Evolutionary conservation across 64 coral and sea anemone genomes (phyloP), one percentile per base, ranked within the genome.

Genomic region (Dendronephthya gigantea): DNA sequence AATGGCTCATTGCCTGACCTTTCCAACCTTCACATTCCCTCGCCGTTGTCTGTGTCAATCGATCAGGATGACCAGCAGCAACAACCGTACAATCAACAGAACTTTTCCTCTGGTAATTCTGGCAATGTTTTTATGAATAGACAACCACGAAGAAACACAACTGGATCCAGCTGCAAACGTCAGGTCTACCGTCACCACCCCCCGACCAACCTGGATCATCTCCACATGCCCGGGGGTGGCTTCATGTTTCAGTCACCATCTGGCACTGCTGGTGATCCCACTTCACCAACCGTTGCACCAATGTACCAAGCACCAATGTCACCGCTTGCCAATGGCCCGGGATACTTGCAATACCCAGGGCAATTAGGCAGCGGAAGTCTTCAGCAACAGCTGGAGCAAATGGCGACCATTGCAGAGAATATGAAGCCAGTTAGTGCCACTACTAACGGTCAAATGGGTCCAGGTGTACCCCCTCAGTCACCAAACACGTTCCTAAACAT

Each of bases 11-110:
- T 93, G 43, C 91, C 91, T 40, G 91, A 93, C 38, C 51, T 93
- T 17, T 86, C 91, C 36, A 93, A 90, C 40, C 91, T 93, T 31
- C 88, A 93, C 50, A 93, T 93, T 51, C 91, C 91, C 10, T 93
- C 91, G 27, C 91, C 91, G 27, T 50, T 93, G 35, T 75, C 52
- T 48, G 89, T 84, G 49, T 88, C 91, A 12, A 89, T 93, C 39
- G 91, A 93, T 49, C 50, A 45, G 0, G 87, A 89, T 13, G 91
- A 93, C 11, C 84, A 83, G 45, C 87, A 89, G 48, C 55, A 62
- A 62, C 55, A 62, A 62, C 55, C 19, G 25, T 27, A 62, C 19
- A 28, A 79, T 29, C 19, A 74, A 12, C 68, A 79, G 72, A 79
- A 79, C 36, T 79, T 79, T 39, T 79, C 72, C 10, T 10, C 27